These are phyloP conservation scores for Hemaris fuciformis DNA, from an alignment of 2,888 invertebrate genomes.

Conservation along the genomic window DNA sequence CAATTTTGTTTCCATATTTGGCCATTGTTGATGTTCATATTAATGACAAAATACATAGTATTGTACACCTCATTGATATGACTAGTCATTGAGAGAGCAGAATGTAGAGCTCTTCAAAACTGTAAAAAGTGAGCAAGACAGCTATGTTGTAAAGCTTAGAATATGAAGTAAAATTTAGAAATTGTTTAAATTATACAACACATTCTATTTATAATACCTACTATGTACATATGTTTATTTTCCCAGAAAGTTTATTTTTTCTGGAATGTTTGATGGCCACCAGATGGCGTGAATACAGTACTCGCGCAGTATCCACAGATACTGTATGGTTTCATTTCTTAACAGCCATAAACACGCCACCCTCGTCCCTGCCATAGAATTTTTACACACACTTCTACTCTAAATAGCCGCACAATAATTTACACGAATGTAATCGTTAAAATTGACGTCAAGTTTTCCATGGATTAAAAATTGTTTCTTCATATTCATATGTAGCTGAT, in stretches of 20 bases:
- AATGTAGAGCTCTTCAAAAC: too few species aligned
- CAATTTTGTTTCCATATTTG: too few species aligned
- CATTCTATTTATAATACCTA: slow-evolving; percentile 62
- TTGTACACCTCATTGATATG: too few species aligned
- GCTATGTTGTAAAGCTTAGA: slow-evolving; percentile 17
- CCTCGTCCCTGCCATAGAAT: slow-evolving; percentile 62
- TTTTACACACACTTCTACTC: slow-evolving; percentile 59
- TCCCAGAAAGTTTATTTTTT: slow-evolving; percentile 73
- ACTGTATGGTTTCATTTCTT: slow-evolving; percentile 67
- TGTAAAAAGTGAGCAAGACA: background rate
- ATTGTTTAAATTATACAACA: slow-evolving; percentile 56
- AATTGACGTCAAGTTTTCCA: slow-evolving; percentile 51
- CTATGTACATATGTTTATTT: slow-evolving; percentile 66
- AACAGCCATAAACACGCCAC: slow-evolving; percentile 69
- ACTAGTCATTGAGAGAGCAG: background rate
- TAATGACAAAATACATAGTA: too few species aligned
- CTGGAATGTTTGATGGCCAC: slow-evolving; percentile 68
- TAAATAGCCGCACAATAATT: slow-evolving; percentile 54
- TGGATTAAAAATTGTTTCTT: too few species aligned
- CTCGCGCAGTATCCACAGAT: slow-evolving; percentile 44
- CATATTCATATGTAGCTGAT: background rate
- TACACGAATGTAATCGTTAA: slow-evolving; percentile 49
- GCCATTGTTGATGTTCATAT: too few species aligned
- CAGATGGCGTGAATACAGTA: slow-evolving; percentile 72
- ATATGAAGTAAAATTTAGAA: slow-evolving; percentile 35